These are phyloP conservation scores for Cirrhinus mrigala DNA, from an alignment of 2,797 vertebrate species.

Conservation along the genomic window DNA sequence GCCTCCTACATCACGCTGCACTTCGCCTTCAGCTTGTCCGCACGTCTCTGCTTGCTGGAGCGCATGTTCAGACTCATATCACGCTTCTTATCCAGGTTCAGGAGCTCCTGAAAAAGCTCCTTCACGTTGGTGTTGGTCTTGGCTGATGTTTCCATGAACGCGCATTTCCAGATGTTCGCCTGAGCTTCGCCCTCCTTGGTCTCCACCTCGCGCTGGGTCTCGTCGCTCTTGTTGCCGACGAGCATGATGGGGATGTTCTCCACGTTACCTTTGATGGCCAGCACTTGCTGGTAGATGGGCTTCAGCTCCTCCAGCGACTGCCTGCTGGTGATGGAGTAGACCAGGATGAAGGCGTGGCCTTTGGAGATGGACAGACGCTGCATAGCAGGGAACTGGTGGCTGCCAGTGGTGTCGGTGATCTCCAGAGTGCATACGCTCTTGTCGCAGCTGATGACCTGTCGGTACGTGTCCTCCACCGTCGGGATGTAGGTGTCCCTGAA, in stretches of 20 bases:
- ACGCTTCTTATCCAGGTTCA: slow-evolving; percentile 86
- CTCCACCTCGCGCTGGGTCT: slow-evolving; percentile 87
- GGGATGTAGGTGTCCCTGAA: slow-evolving; percentile 90
- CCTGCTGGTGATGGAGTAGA: slow-evolving; percentile 88
- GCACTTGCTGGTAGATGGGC: slow-evolving; percentile 87
- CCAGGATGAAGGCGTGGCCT: slow-evolving; percentile 88
- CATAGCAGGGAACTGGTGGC: slow-evolving; percentile 91
- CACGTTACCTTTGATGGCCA: slow-evolving; percentile 87
- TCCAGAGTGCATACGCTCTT: slow-evolving; percentile 90
- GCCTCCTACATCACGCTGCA: slow-evolving; percentile 85
- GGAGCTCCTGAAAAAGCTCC: slow-evolving; percentile 91
- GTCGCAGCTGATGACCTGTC: slow-evolving; percentile 91
- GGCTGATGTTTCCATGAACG: slow-evolving; percentile 91
- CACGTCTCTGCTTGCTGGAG: slow-evolving; percentile 86
- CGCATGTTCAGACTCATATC: slow-evolving; percentile 87
- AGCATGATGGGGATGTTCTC: slow-evolving; percentile 90
- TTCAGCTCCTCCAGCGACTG: slow-evolving; percentile 89
- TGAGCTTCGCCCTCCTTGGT: slow-evolving; percentile 85
- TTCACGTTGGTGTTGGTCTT: slow-evolving; percentile 92
- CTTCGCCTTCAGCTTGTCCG: slow-evolving; percentile 89
- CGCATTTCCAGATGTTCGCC: slow-evolving; percentile 87
- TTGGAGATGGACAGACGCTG: slow-evolving; percentile 90
- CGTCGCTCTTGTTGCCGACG: slow-evolving; percentile 89
- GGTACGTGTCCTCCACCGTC: slow-evolving; percentile 89
- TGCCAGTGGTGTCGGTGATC: slow-evolving; percentile 89